Conservation (phyloP, 2,888 invertebrate species). For the Eristalinus sepulchralis region DNA sequence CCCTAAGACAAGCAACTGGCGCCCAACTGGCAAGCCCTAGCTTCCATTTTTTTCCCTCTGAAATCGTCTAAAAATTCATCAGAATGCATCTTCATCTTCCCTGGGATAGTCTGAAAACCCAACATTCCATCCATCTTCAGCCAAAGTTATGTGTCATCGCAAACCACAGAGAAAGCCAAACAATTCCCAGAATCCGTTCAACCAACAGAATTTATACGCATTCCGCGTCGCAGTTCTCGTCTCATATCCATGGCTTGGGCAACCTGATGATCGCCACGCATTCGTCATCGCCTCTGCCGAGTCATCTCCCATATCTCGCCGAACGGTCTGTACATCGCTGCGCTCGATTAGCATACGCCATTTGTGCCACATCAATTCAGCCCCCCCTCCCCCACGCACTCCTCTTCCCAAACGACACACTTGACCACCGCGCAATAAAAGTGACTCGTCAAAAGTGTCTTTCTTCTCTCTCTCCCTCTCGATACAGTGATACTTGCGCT, state of each 20-base stretch:
- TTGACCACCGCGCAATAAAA: neutral
- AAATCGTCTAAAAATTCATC: too few species aligned
- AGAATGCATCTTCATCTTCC: too few species aligned
- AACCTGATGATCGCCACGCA: neutral
- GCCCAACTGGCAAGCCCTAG: too few species aligned
- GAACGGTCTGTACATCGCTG: slow-evolving; percentile 1
- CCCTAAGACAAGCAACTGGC: too few species aligned
- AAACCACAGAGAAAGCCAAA: neutral
- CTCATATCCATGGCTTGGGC: neutral
- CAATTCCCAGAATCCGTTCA: neutral
- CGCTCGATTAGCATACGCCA: slow-evolving; percentile 35
- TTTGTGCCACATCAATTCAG: neutral
- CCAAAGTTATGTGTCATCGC: neutral
- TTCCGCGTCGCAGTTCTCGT: neutral
- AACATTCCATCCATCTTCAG: neutral
- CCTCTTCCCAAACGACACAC: neutral
- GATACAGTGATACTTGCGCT: neutral
- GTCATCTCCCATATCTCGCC: neutral
- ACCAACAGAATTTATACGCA: neutral
- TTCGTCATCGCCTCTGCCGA: neutral
- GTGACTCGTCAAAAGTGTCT: slow-evolving; percentile 32
- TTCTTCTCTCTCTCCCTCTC: too few species aligned
- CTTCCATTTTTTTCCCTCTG: too few species aligned
- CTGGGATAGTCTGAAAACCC: too few species aligned
- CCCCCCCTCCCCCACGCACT: neutral